Evolutionary conservation across 2,113 vertebrate genomes (phyloP).

Genomic region (Glareola pratincola): DNA sequence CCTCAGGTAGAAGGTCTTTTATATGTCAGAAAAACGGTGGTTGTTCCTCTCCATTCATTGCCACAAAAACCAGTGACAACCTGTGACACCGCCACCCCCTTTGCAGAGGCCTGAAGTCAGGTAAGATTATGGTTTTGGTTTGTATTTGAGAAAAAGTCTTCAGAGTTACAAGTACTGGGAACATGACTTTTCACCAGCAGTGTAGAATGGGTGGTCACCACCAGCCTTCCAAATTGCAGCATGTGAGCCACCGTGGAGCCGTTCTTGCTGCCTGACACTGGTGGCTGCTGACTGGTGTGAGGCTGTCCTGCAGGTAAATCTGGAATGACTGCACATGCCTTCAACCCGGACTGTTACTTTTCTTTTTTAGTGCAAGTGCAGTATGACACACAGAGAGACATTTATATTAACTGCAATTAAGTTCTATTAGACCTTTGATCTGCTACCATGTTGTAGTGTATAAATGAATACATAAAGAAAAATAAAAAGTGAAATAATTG

Average conservation of each 20-base stretch:
- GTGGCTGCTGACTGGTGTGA: neutral
- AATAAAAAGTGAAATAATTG: constrained; percentile 30
- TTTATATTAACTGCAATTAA: constrained; percentile 33
- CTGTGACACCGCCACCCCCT: neutral
- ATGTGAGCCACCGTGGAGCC: neutral
- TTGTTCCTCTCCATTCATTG: neutral
- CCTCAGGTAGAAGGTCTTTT: neutral
- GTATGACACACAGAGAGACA: neutral
- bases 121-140: neutral
- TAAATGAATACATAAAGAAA: constrained; percentile 17
- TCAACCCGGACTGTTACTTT: neutral
- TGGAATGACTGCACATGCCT: neutral
- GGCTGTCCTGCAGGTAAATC: neutral
- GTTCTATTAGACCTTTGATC: constrained; percentile 31
- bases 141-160: neutral
- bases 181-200: neutral
- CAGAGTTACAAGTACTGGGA: neutral
- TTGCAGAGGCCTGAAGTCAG: neutral
- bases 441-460: neutral
- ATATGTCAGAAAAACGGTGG: neutral
- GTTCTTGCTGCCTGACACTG: neutral
- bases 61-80: neutral
- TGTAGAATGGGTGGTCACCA: neutral
- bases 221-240: neutral
- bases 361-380: neutral